These are phyloP conservation scores for Cantharis nigra DNA, from an alignment of 2,888 invertebrate species.

Conservation along the genomic window DNA sequence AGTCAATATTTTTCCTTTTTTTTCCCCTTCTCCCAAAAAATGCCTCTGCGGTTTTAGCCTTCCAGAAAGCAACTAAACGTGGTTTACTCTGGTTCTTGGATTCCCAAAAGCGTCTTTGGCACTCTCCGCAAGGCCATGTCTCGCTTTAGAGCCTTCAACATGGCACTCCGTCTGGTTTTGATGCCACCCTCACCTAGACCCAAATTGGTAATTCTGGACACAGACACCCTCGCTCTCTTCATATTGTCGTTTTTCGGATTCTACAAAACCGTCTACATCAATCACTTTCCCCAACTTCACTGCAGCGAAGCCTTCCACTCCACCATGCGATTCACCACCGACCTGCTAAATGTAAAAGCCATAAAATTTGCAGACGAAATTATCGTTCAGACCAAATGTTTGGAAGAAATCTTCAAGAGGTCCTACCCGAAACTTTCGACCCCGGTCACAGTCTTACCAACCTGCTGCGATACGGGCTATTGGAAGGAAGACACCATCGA, in stretches of 20 bases:
- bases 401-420: constrained; percentile 46
- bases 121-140: constrained; percentile 35
- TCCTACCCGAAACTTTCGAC: constrained; percentile 43
- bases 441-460: constrained; percentile 42
- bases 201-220: constrained; percentile 45
- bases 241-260: constrained; percentile 43
- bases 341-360: constrained; percentile 43
- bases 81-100: constrained; percentile 43
- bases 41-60: not conserved
- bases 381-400: constrained; percentile 45
- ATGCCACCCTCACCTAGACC: constrained; percentile 44
- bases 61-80: not conserved
- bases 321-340: constrained; percentile 42
- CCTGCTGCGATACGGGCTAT: constrained; percentile 47
- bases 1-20: constrained; percentile 19
- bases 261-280: constrained; percentile 45
- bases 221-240: constrained; percentile 42
- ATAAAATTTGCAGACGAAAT: constrained; percentile 48
- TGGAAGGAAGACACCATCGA: constrained; percentile 46
- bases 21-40: not conserved
- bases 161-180: constrained; percentile 44
- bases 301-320: constrained; percentile 37
- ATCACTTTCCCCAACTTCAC: constrained; percentile 40
- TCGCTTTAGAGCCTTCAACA: constrained; percentile 40
- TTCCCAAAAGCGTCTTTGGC: constrained; percentile 45